Conservation (phyloP, 2,888 invertebrate genomes). For the Hemithea aestivaria region DNA sequence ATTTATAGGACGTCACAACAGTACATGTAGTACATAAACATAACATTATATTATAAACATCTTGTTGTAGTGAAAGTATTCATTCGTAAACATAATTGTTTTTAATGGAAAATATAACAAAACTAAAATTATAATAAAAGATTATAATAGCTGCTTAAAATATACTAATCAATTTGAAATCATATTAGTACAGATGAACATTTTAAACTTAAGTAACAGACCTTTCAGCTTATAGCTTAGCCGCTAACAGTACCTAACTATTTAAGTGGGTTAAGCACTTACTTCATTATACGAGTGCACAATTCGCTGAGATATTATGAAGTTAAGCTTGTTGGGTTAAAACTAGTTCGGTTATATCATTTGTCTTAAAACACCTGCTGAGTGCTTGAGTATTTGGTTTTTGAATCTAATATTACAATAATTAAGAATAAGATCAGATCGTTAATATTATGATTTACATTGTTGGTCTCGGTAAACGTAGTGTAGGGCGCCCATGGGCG, state of each 20-base stretch:
- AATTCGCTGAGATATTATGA: slow-evolving; percentile 37
- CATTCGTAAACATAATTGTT: no score
- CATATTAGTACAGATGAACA: background rate
- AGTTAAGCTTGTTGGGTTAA: slow-evolving; percentile 32
- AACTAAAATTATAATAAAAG: no score
- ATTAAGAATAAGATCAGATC: no score
- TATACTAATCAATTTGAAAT: background rate
- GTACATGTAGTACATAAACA: no score
- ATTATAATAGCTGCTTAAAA: no score
- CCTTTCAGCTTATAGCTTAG: slow-evolving; percentile 26
- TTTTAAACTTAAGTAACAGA: slow-evolving; percentile 4
- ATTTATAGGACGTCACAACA: no score
- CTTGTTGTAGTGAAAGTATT: no score
- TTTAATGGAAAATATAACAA: no score
- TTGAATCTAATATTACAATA: background rate
- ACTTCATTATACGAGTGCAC: slow-evolving; percentile 42
- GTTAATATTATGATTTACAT: no score
- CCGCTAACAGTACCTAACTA: slow-evolving; percentile 34
- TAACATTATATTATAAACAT: no score
- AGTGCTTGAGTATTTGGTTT: slow-evolving; percentile 1
- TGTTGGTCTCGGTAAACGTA: no score
- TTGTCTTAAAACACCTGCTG: slow-evolving; percentile 30
- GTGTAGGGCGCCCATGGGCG: no score
- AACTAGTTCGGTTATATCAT: slow-evolving; percentile 25
- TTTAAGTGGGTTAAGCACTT: slow-evolving; percentile 37